Percentiles rank a stretch among this genome's conserved stretches.
These are phyloP conservation scores for Sapayoa aenigma DNA, from an alignment of 2,113 vertebrate species.

Conservation along the genomic window DNA sequence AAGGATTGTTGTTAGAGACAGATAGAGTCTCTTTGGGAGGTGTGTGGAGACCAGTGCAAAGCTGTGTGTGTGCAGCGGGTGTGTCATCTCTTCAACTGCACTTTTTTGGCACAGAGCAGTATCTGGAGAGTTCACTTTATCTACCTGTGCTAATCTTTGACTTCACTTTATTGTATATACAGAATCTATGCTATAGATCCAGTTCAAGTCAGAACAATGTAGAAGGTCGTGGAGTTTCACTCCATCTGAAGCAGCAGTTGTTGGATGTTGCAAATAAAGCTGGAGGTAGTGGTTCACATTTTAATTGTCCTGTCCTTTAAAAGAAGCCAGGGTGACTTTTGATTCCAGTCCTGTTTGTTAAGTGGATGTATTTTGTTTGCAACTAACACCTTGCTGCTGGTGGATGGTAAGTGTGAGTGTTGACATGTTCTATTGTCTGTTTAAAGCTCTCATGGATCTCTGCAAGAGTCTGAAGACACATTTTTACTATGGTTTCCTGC, in stretches of 20 bases:
- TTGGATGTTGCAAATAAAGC: not conserved
- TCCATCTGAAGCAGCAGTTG: not conserved
- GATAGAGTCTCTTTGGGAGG: not conserved
- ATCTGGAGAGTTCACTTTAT: not conserved
- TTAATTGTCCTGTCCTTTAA: conserved; percentile 3
- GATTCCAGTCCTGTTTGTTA: not conserved
- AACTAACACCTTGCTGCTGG: not conserved
- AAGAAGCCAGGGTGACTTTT: not conserved
- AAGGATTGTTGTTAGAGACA: not conserved
- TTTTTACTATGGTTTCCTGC: not conserved
- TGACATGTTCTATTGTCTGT: not conserved
- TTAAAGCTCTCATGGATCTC: not conserved
- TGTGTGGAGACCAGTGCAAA: not conserved
- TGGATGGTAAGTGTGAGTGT: not conserved
- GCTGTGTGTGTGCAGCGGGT: accelerated
- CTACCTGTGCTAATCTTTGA: not conserved
- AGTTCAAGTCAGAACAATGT: not conserved
- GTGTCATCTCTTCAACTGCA: not conserved
- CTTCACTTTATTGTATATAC: not conserved
- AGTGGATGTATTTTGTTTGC: not conserved
- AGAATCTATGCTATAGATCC: not conserved
- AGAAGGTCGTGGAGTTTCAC: not conserved
- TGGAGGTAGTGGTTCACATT: not conserved
- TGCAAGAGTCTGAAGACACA: not conserved
- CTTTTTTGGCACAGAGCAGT: not conserved